Conservation (phyloP, 2,888 invertebrate species). For the Leistus spinibarbis region DNA sequence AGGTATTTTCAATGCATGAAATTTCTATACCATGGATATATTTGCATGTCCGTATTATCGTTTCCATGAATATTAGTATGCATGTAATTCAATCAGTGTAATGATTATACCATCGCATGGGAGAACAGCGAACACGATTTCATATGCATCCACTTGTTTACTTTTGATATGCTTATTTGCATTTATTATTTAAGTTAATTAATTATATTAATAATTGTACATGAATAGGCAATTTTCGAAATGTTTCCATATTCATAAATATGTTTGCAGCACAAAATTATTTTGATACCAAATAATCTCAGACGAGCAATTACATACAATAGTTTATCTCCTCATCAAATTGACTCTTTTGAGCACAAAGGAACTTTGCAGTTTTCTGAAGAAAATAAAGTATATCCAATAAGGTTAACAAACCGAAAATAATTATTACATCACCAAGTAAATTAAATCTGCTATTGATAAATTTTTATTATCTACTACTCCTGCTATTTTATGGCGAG, state of each 20-base stretch:
- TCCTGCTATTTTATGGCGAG: too few relatives aligned
- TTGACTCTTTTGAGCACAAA: too few relatives aligned
- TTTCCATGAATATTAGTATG: not conserved
- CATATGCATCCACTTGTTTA: not conserved
- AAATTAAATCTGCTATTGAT: too few relatives aligned
- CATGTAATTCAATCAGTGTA: not conserved
- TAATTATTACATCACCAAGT: too few relatives aligned
- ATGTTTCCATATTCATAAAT: not conserved
- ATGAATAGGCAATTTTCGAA: not conserved
- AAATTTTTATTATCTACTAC: too few relatives aligned
- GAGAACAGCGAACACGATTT: not conserved
- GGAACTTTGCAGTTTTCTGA: too few relatives aligned
- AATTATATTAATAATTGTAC: not conserved
- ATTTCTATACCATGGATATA: too few relatives aligned
- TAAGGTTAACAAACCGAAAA: too few relatives aligned
- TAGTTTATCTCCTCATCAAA: too few relatives aligned
- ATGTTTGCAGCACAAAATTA: not conserved
- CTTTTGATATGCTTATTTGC: not conserved
- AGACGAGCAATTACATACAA: too few relatives aligned
- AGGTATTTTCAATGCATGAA: slow-evolving; percentile 25
- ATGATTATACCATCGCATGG: not conserved
- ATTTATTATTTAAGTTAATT: not conserved
- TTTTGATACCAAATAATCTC: too few relatives aligned
- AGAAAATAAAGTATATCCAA: too few relatives aligned
- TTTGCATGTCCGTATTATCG: not conserved